Evolutionary conservation across 2,113 vertebrate species (phyloP).

Genomic region (Platysteira castanea): DNA sequence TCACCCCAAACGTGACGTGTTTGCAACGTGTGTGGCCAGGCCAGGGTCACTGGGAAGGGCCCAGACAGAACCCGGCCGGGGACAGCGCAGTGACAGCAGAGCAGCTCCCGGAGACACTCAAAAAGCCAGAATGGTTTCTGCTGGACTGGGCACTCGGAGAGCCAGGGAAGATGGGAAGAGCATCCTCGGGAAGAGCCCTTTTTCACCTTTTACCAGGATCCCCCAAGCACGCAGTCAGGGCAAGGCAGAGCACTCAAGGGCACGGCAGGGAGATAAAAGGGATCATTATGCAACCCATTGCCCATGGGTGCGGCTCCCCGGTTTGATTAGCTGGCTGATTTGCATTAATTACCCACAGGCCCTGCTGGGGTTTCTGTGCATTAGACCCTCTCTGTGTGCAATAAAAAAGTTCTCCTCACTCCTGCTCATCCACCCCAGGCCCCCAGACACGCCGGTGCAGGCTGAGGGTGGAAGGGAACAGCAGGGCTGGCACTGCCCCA

Average conservation of each 20-base stretch:
- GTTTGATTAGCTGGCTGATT: not conserved
- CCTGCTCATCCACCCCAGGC: fast-evolving
- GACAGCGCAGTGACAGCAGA: not conserved
- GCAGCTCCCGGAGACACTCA: not conserved
- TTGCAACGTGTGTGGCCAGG: not conserved
- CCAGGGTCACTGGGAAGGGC: not conserved
- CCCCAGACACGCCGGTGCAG: not conserved
- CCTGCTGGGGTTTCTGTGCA: not conserved
- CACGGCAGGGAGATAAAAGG: not conserved
- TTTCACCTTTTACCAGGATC: not conserved
- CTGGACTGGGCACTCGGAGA: not conserved
- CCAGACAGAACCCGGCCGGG: not conserved
- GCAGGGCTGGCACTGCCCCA: not conserved
- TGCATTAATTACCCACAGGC: not conserved
- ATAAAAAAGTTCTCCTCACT: too few species aligned
- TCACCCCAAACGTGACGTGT: not conserved
- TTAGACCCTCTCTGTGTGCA: fast-evolving
- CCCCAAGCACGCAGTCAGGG: not conserved
- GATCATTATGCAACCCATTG: not conserved
- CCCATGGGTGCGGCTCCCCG: not conserved
- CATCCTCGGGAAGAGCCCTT: not conserved
- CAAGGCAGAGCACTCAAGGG: not conserved
- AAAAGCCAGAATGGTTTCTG: not conserved
- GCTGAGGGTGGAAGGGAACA: not conserved
- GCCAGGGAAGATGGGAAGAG: not conserved